Evolutionary conservation across 2,888 invertebrate genomes (phyloP).

Genomic region (Quadroppia sp.): DNA sequence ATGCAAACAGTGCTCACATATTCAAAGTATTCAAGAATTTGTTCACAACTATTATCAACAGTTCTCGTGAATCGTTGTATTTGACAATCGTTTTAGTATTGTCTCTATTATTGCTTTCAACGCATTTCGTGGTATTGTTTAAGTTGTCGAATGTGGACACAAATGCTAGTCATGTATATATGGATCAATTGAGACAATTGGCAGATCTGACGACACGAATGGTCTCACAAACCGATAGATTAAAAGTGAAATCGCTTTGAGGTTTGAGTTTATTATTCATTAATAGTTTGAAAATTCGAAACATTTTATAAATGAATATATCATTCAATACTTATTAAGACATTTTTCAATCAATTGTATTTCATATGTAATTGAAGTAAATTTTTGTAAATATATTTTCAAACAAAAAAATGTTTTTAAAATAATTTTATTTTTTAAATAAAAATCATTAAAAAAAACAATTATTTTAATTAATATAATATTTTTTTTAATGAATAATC

Average conservation of each 20-base stretch:
- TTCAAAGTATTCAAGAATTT: not conserved
- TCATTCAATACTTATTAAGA: no score
- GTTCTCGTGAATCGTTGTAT: not conserved
- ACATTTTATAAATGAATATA: not conserved
- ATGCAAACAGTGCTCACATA: not conserved
- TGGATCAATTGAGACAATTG: conserved; percentile 23
- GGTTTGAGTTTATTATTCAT: no score
- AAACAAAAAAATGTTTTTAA: no score
- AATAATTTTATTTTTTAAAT: no score
- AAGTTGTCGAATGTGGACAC: not conserved
- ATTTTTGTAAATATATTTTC: no score
- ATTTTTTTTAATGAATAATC: no score
- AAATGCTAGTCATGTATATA: not conserved
- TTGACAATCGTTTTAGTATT: conserved; percentile 23
- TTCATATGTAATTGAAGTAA: no score
- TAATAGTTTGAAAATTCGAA: no score
- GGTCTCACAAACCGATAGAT: not conserved
- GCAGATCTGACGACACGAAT: conserved; percentile 14
- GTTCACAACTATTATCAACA: not conserved
- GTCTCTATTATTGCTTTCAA: not conserved
- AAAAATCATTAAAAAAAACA: no score
- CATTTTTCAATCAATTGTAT: no score
- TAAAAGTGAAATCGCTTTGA: no score
- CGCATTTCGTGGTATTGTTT: not conserved
- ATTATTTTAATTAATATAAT: no score